Conservation (phyloP, 2,113 vertebrate genomes). For the Syrmaticus mikado region DNA sequence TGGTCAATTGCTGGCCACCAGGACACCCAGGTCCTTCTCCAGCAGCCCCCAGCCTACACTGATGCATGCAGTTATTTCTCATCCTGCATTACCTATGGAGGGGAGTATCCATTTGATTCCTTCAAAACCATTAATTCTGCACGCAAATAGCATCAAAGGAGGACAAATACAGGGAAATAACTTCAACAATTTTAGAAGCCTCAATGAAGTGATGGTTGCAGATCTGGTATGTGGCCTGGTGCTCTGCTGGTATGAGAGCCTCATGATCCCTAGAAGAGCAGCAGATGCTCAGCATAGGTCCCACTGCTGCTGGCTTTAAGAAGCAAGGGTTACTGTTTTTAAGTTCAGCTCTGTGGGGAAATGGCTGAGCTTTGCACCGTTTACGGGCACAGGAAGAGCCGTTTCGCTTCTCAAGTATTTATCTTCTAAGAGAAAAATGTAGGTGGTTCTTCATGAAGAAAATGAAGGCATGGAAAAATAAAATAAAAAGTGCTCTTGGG, state of each 20-base stretch:
- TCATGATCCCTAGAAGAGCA: neutral
- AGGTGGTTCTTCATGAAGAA: conserved; percentile 59
- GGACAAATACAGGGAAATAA: neutral
- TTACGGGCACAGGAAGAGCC: conserved; percentile 71
- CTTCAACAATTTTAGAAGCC: neutral
- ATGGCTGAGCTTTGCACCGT: conserved; percentile 21
- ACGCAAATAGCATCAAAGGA: neutral
- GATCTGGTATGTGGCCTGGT: neutral
- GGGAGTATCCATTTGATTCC: neutral
- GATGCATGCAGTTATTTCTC: too few relatives aligned
- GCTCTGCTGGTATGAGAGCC: neutral
- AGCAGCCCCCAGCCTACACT: too few relatives aligned
- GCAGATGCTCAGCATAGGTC: neutral
- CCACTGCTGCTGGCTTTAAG: conserved; percentile 46
- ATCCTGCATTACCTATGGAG: neutral
- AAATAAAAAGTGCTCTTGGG: neutral
- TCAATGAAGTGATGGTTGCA: neutral
- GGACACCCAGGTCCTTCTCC: neutral
- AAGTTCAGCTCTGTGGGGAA: conserved; percentile 43
- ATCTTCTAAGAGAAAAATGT: conserved; percentile 69
- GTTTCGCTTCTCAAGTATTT: conserved; percentile 61
- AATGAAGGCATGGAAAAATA: conserved; percentile 52
- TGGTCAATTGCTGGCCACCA: neutral
- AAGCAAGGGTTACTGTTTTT: conserved; percentile 34
- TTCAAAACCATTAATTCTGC: neutral